phyloP scores from a whole-genome alignment of 2,888 invertebrate genomes.

The Acrobasis repandana region DNA sequence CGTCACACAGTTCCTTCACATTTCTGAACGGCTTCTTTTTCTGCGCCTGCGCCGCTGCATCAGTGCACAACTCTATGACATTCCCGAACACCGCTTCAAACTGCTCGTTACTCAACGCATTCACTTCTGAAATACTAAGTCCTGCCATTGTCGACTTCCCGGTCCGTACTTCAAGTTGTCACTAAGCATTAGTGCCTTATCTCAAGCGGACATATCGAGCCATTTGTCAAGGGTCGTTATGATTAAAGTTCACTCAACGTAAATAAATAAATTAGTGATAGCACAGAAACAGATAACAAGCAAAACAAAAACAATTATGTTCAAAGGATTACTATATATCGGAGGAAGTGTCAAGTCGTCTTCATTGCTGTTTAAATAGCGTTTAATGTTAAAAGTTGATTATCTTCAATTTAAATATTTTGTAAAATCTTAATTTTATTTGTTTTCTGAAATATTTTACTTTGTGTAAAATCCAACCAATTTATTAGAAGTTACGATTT shows the following conservation, averaged over 20 bases:
- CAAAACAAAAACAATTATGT: slow-evolving; percentile 5
- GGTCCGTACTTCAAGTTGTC: slow-evolving; percentile 9
- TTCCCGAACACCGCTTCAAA: slow-evolving; percentile 84
- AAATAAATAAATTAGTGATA: slow-evolving; percentile 13
- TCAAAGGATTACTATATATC: neutral
- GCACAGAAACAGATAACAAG: slow-evolving; percentile 3
- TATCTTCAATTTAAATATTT: too few species aligned
- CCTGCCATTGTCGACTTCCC: slow-evolving; percentile 28
- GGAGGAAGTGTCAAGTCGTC: too few species aligned
- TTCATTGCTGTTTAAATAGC: too few species aligned
- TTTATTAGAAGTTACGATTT: too few species aligned
- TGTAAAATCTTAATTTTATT: too few species aligned
- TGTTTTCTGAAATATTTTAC: too few species aligned
- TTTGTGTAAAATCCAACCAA: too few species aligned
- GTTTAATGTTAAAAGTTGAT: too few species aligned
- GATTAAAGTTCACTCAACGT: slow-evolving; percentile 40
- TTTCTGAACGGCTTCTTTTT: slow-evolving; percentile 78
- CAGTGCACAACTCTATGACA: slow-evolving; percentile 84
- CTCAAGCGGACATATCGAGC: slow-evolving; percentile 34
- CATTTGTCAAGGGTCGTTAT: slow-evolving; percentile 47
- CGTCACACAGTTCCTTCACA: slow-evolving; percentile 70
- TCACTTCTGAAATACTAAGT: slow-evolving; percentile 76
- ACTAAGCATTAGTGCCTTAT: slow-evolving; percentile 34
- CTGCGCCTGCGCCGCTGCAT: slow-evolving; percentile 76
- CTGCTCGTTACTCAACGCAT: slow-evolving; percentile 73